Evolutionary conservation across 2,888 invertebrate species (phyloP), one percentile per base, ranked within the genome.

Genomic region (Stegana nigrithorax): DNA sequence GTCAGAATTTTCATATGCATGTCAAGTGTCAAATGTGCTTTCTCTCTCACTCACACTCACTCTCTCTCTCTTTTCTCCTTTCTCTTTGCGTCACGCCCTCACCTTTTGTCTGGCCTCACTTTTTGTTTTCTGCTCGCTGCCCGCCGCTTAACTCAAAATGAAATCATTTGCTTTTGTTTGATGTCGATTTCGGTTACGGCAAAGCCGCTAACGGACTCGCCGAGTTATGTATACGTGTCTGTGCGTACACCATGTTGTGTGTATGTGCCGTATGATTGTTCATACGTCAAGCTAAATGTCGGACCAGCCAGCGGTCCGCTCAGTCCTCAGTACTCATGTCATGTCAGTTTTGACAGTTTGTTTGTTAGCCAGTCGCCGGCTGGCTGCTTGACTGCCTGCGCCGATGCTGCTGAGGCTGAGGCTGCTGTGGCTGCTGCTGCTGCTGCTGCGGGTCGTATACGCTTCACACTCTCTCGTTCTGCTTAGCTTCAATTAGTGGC

Each of bases 1-100:
- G 83, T 84, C 83, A 84, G 76, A 84, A 84, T 84, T 84, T 82
- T 83, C 81, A 82, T 84, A 84, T 82, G 81, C 83, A 81, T 81
- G 82, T 84, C 81, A 83, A 79, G 79, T 82, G 79, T 80, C 78
- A 80, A 77, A 69, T 64, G 69, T 60, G 66, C 75, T 32, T 47
- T 59, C 67, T 45, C 50, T 32, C 64, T 36, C 62, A 51, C 26
- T 32, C 21, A 19, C 44, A n/a, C 44, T 3, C n/a, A n/a, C 42
- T 19, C 8, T 26, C 12, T 4, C 19, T n/a, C 27, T 10, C 39
- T 42, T 6, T 21, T 27, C 32, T 3, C 27, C 7, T 51, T n/a
- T n/a, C n/a, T n/a, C n/a, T 57, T 8, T 7, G 10, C 27, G 51
- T 47, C 36, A 19, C 39, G 55, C 50, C 60, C 47, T 55, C n/a